These are phyloP conservation scores for Copidosoma aretas DNA, from an alignment of 2,888 invertebrate species.

Conservation along the genomic window DNA sequence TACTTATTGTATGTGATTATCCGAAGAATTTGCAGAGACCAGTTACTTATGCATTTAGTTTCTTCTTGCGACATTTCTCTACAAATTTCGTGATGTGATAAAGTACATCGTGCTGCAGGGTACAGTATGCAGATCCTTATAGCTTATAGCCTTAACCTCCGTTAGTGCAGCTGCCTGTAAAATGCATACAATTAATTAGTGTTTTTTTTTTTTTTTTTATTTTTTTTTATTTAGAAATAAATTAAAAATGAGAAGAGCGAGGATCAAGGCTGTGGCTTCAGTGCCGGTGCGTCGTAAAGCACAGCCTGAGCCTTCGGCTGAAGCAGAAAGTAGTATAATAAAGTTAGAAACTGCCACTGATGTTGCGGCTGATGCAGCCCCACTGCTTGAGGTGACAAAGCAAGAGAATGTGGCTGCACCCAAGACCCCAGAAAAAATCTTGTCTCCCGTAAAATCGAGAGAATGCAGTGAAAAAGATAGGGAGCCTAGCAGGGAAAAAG, in stretches of 20 bases:
- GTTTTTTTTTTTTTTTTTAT: no score
- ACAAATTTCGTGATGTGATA: no score
- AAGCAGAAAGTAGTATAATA: slow-evolving; percentile 13
- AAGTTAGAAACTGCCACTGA: slow-evolving; percentile 12
- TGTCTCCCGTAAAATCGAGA: no score
- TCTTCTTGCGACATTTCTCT: no score
- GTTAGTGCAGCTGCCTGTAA: no score
- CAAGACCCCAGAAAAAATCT: not conserved
- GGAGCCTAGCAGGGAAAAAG: not conserved
- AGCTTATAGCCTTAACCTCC: no score
- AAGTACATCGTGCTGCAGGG: no score
- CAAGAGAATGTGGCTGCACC: not conserved
- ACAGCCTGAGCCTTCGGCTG: slow-evolving; percentile 39
- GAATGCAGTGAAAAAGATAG: not conserved
- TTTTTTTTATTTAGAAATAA: not conserved
- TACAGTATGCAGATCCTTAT: no score
- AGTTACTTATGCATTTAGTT: no score
- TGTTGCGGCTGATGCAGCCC: not conserved
- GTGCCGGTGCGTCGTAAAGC: slow-evolving; percentile 67
- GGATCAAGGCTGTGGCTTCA: slow-evolving; percentile 77
- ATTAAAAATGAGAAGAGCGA: slow-evolving; percentile 62
- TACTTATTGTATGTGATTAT: no score
- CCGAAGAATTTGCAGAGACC: no score
- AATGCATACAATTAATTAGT: no score
- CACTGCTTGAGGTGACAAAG: not conserved